Evolutionary conservation across 2,113 vertebrate genomes (phyloP).

Genomic region (Melanotaenia duboulayi): DNA sequence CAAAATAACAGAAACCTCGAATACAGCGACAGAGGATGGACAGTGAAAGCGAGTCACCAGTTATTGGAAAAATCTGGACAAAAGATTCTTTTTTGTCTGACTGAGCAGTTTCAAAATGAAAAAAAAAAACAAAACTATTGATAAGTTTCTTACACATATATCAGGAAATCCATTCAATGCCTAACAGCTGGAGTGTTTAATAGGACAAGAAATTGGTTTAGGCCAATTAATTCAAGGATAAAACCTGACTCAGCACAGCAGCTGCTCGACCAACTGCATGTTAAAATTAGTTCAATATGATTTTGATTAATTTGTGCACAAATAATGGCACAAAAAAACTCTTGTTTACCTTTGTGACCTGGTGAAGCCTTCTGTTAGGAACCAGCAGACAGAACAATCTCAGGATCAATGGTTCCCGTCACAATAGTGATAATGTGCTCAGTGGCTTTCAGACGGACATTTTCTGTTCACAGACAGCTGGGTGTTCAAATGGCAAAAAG

Average conservation of each 20-base stretch:
- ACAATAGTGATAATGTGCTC: slow-evolving; percentile 45
- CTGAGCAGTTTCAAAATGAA: too few species aligned
- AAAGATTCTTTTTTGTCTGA: too few species aligned
- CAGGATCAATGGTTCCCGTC: slow-evolving; percentile 59
- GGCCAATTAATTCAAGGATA: neutral
- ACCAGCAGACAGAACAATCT: slow-evolving; percentile 23
- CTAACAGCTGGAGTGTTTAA: neutral
- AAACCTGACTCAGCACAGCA: neutral
- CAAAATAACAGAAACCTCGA: neutral
- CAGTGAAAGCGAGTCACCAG: too few species aligned
- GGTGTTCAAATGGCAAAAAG: slow-evolving; percentile 57
- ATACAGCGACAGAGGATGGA: too few species aligned
- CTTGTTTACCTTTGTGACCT: neutral
- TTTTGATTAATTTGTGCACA: neutral
- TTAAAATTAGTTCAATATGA: neutral
- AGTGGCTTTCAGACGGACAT: slow-evolving; percentile 53
- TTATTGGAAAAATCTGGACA: too few species aligned
- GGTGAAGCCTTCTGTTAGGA: neutral
- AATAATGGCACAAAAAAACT: neutral
- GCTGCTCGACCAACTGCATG: rapidly evolving
- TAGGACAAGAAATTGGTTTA: neutral
- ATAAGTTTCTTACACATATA: neutral
- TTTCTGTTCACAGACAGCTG: slow-evolving; percentile 46
- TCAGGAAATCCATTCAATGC: neutral
- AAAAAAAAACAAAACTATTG: neutral